Evolutionary conservation across 64 coral and sea anemone genomes (phyloP).

Genomic region (Exaiptasia diaphana): DNA sequence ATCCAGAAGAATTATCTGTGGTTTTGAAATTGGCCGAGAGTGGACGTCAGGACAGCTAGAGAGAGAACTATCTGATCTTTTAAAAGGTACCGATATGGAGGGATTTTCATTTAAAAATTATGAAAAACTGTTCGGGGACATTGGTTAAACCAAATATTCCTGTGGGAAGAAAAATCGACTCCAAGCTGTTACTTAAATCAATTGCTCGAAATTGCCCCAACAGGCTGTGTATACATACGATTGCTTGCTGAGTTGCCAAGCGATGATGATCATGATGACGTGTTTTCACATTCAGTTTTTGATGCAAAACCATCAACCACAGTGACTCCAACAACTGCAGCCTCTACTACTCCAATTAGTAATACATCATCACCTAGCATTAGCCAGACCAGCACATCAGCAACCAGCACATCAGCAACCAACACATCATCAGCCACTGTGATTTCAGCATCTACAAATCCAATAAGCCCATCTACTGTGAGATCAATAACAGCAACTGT

Average conservation of each 20-base stretch:
- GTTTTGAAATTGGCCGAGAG: conserved; percentile 31
- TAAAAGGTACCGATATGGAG: no score
- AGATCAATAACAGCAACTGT: neutral
- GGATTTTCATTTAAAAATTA: no score
- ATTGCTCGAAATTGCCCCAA: conserved; percentile 82
- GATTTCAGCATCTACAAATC: neutral
- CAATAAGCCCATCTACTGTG: neutral
- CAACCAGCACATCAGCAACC: neutral
- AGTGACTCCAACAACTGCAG: neutral
- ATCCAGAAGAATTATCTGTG: conserved; percentile 36
- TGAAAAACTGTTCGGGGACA: no score
- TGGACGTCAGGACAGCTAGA: conserved; percentile 35
- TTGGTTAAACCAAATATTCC: no score
- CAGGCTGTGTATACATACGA: conserved; percentile 41
- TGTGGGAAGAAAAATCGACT: no score
- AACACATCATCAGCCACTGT: no score
- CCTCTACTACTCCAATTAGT: neutral
- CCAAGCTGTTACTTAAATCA: no score
- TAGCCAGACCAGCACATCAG: no score
- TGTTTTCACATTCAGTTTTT: neutral
- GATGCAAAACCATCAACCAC: neutral
- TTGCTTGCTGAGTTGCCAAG: conserved; percentile 35
- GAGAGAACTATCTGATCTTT: neutral
- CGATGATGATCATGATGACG: conserved; percentile 46
- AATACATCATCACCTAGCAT: no score